Evolutionary conservation across 2,888 invertebrate genomes (phyloP).

Genomic region (Perizoma flavofasciatum): DNA sequence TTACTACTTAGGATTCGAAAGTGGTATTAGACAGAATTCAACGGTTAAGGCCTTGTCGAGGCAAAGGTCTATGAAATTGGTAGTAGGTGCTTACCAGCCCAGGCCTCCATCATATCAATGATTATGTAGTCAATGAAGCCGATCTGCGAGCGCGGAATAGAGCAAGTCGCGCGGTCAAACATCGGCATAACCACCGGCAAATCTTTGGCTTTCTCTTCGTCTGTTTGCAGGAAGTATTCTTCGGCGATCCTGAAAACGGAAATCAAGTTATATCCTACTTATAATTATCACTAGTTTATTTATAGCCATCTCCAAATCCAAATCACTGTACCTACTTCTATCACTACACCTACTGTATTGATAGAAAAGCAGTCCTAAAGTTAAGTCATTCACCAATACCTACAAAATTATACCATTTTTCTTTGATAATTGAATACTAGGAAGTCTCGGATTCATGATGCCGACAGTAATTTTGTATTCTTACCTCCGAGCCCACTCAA

Average conservation of each 20-base stretch:
- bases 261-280: background rate
- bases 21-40: background rate
- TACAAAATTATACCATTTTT: too few species aligned
- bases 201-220: conserved; percentile 95
- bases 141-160: conserved; percentile 98
- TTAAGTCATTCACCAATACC: too few species aligned
- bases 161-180: conserved; percentile 97
- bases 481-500: conserved; percentile 94
- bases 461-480: background rate
- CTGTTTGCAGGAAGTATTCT: conserved; percentile 98
- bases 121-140: conserved; percentile 99
- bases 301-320: too few species aligned
- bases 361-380: too few species aligned
- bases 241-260: conserved; percentile 91
- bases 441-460: too few species aligned
- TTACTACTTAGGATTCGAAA: background rate
- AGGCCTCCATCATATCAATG: conserved; percentile 98
- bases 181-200: conserved; percentile 99
- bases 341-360: too few species aligned
- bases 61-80: background rate
- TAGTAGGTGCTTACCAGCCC: conserved; percentile 90
- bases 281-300: too few species aligned
- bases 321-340: too few species aligned
- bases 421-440: too few species aligned
- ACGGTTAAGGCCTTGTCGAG: too few species aligned